Evolutionary conservation across 1,140 invertebrate genomes (phyloP), one percentile per base, ranked within the genome.

Genomic region (Drosophila athabasca): DNA sequence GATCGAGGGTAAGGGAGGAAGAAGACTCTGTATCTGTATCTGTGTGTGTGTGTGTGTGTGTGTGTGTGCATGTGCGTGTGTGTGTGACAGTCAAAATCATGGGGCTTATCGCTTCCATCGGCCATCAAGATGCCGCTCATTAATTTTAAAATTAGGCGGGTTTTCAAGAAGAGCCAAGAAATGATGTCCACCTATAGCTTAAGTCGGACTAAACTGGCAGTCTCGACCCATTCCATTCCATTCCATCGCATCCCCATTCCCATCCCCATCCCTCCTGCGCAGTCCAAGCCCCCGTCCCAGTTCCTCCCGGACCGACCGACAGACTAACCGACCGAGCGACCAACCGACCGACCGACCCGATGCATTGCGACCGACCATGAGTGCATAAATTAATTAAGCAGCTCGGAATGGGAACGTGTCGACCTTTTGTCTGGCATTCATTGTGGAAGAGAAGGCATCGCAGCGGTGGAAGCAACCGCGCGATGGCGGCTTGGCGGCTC

Each of bases 381-480:
- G 85, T 84, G 85, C 90, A 90, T 90, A 90, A 90, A 90, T 90
- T 90, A 90, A 90, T 90, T 90, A 90, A 90, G 84, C 90, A 75
- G 80, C 82, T 76, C 84, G 79, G 83, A 89, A 90, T 90, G 89
- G 90, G 81, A 75, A 77, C 79, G 75, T 90, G 87, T 84, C 90
- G 90, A 90, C 90, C 90, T 90, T 90, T 90, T 90, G 90, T 90
- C 90, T 90, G 89, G 81, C 89, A 78, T 52, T 52, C 89, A 78
- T 52, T 75, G 82, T 76, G 61, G 76, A 19, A 19, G 17, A 73
- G 50, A 66, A 74, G 70, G 35, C 69, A 67, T 4, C 24, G 24
- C 24, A 26, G 24, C 24, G 24, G 24, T 26, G 24, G 24, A 26
- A 26, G 24, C 24, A 26, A 39, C 22, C 39, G 39, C 52, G 60